Percentiles rank a stretch among this genome's conserved stretches.
phyloP scores from a whole-genome alignment of 2,797 vertebrate genomes.

The Cirrhinus molitorella region DNA sequence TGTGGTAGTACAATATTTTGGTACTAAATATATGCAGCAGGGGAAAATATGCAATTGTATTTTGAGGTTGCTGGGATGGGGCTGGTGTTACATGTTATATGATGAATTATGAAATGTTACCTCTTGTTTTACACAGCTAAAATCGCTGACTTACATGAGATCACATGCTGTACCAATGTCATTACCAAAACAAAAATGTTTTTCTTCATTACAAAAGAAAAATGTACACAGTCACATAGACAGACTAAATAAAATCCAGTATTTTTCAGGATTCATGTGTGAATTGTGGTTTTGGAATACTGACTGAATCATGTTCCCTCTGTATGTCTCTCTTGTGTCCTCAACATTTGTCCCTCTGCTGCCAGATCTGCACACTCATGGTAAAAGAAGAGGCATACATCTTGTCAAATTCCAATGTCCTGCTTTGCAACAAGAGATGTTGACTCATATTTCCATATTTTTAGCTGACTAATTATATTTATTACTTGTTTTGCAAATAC shows the following conservation, averaged over 20 bases:
- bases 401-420: constrained; percentile 59
- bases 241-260: constrained; percentile 2
- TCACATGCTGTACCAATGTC: neutral
- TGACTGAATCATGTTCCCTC: neutral
- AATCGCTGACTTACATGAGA: neutral
- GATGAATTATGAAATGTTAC: neutral
- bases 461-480: neutral
- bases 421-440: constrained; percentile 45
- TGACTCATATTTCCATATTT: neutral
- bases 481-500: neutral
- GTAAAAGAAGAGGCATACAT: constrained; percentile 73
- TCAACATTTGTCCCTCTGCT: constrained; percentile 6
- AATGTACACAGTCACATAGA: neutral
- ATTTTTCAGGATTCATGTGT: neutral
- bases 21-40: neutral
- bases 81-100: neutral
- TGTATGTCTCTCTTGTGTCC: neutral
- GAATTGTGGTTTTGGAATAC: neutral
- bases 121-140: constrained; percentile 4
- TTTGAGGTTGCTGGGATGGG: neutral
- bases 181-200: neutral
- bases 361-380: constrained; percentile 66
- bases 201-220: neutral
- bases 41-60: neutral
- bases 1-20: neutral